Evolutionary conservation across 2,888 invertebrate species (phyloP).

Genomic region (Tipula lateralis): DNA sequence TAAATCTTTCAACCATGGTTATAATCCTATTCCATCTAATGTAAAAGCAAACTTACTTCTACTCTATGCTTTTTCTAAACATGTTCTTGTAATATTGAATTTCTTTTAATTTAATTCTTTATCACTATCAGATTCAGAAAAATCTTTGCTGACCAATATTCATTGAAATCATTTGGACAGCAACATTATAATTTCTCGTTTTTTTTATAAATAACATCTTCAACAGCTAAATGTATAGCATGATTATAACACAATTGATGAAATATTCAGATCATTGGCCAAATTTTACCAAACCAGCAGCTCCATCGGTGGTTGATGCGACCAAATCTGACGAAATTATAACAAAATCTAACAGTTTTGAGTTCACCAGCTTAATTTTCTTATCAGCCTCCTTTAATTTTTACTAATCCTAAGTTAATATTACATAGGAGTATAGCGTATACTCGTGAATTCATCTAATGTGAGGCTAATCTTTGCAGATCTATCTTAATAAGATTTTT

Average conservation of each 20-base stretch:
- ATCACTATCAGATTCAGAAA: no score
- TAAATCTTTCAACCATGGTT: no score
- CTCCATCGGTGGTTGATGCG: neutral
- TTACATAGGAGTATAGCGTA: neutral
- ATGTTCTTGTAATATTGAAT: no score
- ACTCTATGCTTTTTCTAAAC: no score
- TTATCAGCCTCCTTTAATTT: neutral
- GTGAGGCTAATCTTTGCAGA: neutral
- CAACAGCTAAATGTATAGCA: neutral
- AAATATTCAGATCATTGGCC: neutral
- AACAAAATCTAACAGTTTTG: neutral
- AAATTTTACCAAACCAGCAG: neutral
- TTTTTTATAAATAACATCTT: no score
- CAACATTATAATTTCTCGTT: no score
- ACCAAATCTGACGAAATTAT: neutral
- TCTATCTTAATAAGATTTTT: neutral
- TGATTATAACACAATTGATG: neutral
- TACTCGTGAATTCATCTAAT: neutral
- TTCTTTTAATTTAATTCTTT: no score
- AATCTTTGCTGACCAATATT: no score
- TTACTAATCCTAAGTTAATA: neutral
- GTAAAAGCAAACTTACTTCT: no score
- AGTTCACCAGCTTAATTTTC: neutral
- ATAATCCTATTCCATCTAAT: no score
- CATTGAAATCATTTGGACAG: no score